Base-by-base conservation (phyloP, 2,113 vertebrate genomes). In the Piaya cayana region DNA sequence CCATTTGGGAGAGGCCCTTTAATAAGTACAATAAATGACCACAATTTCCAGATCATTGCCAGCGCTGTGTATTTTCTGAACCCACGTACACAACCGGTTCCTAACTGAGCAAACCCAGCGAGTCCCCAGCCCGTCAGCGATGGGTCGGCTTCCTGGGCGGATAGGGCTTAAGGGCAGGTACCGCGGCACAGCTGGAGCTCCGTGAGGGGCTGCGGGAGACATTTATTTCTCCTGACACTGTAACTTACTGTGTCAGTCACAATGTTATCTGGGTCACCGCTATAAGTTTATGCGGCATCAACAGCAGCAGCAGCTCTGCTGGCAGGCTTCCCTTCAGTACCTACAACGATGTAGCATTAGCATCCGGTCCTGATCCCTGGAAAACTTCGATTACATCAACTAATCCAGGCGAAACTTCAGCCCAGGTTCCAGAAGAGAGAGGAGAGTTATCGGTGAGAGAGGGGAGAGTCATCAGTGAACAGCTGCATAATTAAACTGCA, bases 181-280 rank as follows among this genome's bases (percentile, higher is more conserved):
- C 59, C 20, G 5, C 0, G 4, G 92, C 94, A 93, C 94, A 96
- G 96, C 96, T 96, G 96, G 95, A 95, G 94, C 89, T 89, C 86
- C 29, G 47, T 4, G 45, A 86, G 65, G 80, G 86, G 81, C 91
- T 75, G 81, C 30, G 75, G 69, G 74, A 94, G 94, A 96, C 94
- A n/a, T 95, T 96, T 94, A 96, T 97, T 95, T 47, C 77, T 93
- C 95, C 93, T 95, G 94, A 96, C 94, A 95, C 92, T 76, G 62
- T 84, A 94, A 90, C 90, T 93, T 95, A 94, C 93, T 94, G 72
- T 96, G 94, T 94, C 95, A 93, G 68, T 96, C 94, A 96, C 90
- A 81, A 62, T 32, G 93, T 90, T 94, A 95, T 96, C 95, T 97
- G 93, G 95, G 95, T 96, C 95, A 94, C 65, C 0, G 11, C 88